Conservation (phyloP, 2,888 invertebrate species). For the Aleiodes testaceus region DNA sequence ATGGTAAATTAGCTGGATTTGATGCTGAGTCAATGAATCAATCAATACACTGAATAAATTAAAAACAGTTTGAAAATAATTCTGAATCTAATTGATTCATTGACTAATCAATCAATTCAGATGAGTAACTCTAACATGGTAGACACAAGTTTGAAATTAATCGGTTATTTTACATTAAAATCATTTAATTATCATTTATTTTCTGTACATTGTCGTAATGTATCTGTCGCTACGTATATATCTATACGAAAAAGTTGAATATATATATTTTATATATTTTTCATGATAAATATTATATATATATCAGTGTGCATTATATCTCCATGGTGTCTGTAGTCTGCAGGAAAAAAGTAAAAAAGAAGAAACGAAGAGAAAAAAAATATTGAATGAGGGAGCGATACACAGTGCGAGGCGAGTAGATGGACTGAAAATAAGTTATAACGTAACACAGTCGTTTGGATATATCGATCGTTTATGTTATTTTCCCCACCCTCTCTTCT, state of each 20-base stretch:
- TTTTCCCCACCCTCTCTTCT: neutral
- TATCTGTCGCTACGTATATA: slow-evolving; percentile 1
- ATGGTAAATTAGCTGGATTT: slow-evolving; percentile 32
- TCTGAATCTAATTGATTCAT: slow-evolving; percentile 37
- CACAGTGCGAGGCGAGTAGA: slow-evolving; percentile 25
- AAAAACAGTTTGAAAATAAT: neutral
- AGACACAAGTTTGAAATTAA: slow-evolving; percentile 72
- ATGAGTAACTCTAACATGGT: slow-evolving; percentile 63
- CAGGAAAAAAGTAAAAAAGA: neutral
- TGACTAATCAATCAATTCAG: slow-evolving; percentile 50
- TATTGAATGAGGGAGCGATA: slow-evolving; percentile 36
- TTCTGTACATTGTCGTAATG: slow-evolving; percentile 28
- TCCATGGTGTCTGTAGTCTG: slow-evolving; percentile 15
- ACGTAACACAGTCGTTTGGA: slow-evolving; percentile 16
- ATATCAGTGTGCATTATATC: slow-evolving; percentile 32
- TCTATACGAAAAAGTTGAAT: neutral
- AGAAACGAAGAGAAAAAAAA: neutral
- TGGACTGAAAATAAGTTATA: slow-evolving; percentile 12
- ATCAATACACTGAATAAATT: no score
- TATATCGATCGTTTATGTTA: slow-evolving; percentile 22
- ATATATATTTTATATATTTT: slow-evolving; percentile 1
- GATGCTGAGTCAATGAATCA: slow-evolving; percentile 14
- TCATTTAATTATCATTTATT: slow-evolving; percentile 34
- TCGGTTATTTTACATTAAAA: slow-evolving; percentile 46
- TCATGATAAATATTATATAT: slow-evolving; percentile 5